Conservation (phyloP, 53 echinoderm and acorn worm genomes). For the Pentamera pediparva region DNA sequence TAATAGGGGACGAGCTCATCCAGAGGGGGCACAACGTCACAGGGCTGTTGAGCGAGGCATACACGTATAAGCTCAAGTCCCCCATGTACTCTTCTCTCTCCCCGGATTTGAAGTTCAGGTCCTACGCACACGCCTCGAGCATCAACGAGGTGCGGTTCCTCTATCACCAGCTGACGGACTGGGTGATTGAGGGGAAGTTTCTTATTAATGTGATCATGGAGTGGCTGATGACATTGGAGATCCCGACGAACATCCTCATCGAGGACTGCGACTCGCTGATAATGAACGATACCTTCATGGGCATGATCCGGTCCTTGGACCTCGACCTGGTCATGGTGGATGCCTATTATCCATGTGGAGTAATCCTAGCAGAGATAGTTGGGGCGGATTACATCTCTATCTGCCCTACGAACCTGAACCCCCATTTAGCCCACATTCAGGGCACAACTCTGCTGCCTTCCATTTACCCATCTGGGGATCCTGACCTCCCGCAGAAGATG, state of each 20-base stretch:
- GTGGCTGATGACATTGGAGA: neutral
- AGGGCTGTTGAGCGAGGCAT: constrained; percentile 20
- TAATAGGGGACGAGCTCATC: constrained; percentile 23
- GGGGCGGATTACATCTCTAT: constrained; percentile 13
- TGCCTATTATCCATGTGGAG: constrained; percentile 21
- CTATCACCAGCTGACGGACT: constrained; percentile 25
- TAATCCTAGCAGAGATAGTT: constrained; percentile 20
- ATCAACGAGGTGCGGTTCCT: constrained; percentile 12
- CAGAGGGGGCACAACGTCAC: constrained; percentile 30
- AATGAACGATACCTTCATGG: constrained; percentile 23
- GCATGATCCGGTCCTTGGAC: constrained; percentile 7
- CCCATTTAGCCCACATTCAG: constrained; percentile 29
- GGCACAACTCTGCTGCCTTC: constrained; percentile 30
- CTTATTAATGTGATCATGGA: constrained; percentile 23
- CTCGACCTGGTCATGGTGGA: constrained; percentile 22
- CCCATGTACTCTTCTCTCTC: constrained; percentile 21
- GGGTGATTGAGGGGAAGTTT: constrained; percentile 33
- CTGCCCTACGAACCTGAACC: constrained; percentile 27
- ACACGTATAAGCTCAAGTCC: constrained; percentile 17
- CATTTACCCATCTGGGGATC: constrained; percentile 24
- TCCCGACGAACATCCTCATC: constrained; percentile 22
- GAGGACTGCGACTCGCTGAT: constrained; percentile 25
- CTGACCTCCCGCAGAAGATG: constrained; percentile 22
- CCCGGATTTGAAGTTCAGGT: neutral
- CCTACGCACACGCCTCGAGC: constrained; percentile 26